Evolutionary conservation across 1,140 invertebrate genomes (phyloP).

Genomic region (Temnothorax longispinosus): DNA sequence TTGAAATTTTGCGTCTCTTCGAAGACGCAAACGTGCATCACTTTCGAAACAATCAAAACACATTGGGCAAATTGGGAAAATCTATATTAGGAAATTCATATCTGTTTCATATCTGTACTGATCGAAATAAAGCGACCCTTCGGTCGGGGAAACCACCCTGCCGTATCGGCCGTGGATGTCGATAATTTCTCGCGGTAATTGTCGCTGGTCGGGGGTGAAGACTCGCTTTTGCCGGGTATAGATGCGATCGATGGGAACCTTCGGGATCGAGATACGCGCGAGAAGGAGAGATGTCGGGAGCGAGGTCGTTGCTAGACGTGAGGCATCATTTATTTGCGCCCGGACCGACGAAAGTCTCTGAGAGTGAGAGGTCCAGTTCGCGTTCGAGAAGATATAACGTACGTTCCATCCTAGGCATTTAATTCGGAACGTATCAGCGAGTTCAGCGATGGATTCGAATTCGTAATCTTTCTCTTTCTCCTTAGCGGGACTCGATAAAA

Average conservation of each 20-base stretch:
- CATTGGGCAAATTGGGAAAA: neutral
- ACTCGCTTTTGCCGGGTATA: conserved; percentile 40
- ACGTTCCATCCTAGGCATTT: neutral
- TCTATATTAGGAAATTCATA: neutral
- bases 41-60: neutral
- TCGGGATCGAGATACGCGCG: conserved; percentile 39
- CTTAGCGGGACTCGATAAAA: conserved; percentile 4
- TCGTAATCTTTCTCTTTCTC: neutral
- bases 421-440: neutral
- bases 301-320: conserved; percentile 18
- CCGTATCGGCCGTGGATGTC: conserved; percentile 19
- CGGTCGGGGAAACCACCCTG: neutral
- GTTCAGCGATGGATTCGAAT: neutral
- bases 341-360: neutral
- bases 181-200: conserved; percentile 35
- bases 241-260: conserved; percentile 46
- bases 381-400: conserved; percentile 12
- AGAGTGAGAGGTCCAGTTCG: neutral
- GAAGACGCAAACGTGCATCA: neutral
- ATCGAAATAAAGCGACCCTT: neutral
- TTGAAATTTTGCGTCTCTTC: neutral
- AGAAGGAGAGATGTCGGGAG: conserved; percentile 24
- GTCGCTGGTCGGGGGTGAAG: conserved; percentile 29
- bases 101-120: neutral
- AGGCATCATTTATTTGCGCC: conserved; percentile 29